Base-by-base conservation (phyloP, 2,888 invertebrate species). In the Sesamia inferens region DNA sequence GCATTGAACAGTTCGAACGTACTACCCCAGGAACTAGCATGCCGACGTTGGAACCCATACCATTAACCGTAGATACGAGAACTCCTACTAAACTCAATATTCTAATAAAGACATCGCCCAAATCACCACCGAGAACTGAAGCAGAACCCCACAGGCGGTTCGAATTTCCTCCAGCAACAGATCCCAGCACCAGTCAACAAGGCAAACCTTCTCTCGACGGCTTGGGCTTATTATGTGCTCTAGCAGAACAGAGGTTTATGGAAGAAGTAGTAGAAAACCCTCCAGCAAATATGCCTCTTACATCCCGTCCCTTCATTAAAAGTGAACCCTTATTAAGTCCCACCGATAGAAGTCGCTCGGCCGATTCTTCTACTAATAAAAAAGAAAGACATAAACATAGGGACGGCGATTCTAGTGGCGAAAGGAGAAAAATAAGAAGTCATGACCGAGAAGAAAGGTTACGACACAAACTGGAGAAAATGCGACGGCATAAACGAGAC, bases 221-320 rank as follows among this genome's bases (percentile, higher is more conserved):
- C 0, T 93, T 99, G 22, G 98, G 98, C 70, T 92, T 99, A 51
- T 93, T 99, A 44, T 98, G 98, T 91, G 98, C 98, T 13, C 94
- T 98, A 76, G 99, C 98, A 0, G 98, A 98, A 89, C 98, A 98
- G 89, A 96, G 98, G 83, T 97, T 98, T 81, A 97, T 97, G 95
- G 98, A 98, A 88, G 98, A 98, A 91, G 98, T 97, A 1, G 96
- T 92, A 2, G 96, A 96, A 62, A 92, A 89, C 63, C 93, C 95
- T 64, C 87, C 92, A 47, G 85, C 85, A 54, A 88, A 67, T 74
- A 77, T 85, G 24, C 82, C 91, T 22, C 85, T 89, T 57, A 83
- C 92, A 47, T 94, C 93, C 81, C 91, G 91, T 82, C 92, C 93
- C 11, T 94, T 93, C 76, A 94, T 95, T 58, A 95, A 95, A 86